Evolutionary conservation across 2,797 vertebrate species (phyloP), one percentile per base, ranked within the genome.

Genomic region (Percopsis omiscomaycus): DNA sequence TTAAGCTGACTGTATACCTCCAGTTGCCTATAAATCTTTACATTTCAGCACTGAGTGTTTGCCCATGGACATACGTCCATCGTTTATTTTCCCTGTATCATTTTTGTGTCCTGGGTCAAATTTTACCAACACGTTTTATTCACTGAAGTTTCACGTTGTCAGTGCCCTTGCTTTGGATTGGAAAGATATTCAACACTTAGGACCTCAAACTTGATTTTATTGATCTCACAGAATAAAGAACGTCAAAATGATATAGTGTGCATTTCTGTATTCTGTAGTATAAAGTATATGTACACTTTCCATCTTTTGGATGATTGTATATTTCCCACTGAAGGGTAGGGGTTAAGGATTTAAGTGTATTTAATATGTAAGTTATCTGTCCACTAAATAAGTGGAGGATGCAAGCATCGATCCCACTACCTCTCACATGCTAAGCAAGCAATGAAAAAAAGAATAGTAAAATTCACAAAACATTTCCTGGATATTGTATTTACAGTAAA

Each of bases 201-300:
- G 72, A 88, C 79, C 83, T 81, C 65, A 80, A 75, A 84, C 47
- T 48, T 69, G 69, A 78, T 81, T 84, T 84, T 70, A 74, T 70
- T 77, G 72, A 87, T 77, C 65, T 74, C 59, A 71, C 75, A 61
- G 70, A 91, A 88, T 92, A 92, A 92, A 92, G 53, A 85, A 79
- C 75, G 72, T 82, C 65, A 77, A 84, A 82, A 71, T 75, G 1
- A 37, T 37, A 37, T 37, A 37, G 32, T 37, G 32, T 37, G 32
- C 6, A 8, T 37, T 37, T 37, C 5, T 37, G 32, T 37, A 37
- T 37, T 37, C 6, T 8, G 32, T 37, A 1, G 8, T 37, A 37
- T 37, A 37, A 37, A 37, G 32, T 37, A 37, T 37, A 37, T 22
- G 22, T 22, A 22, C 22, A 22, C 22, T n/a, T n/a, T n/a, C n/a